Evolutionary conservation across 2,113 vertebrate species (phyloP), one percentile per base, ranked within the genome.

Genomic region (Aldabrachelys gigantea): DNA sequence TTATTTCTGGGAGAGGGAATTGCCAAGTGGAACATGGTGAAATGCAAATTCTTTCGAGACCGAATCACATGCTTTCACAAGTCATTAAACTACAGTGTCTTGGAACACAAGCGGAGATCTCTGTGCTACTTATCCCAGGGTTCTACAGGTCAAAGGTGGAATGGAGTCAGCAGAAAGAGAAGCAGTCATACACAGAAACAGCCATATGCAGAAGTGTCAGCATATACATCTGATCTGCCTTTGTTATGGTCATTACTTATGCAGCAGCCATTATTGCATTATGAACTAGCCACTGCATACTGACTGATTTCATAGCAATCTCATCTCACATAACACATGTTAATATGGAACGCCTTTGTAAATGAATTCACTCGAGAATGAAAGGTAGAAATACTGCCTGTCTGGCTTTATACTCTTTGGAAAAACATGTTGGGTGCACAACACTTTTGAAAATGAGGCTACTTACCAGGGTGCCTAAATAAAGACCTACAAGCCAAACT

Each of bases 161-260:
- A 78, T 88, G 75, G 57, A 91, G 52, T 87, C 84, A 84, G 81
- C 80, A 95, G 85, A 94, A 96, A 92, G 85, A 95, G 1, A 10
- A 69, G 4, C 14, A 78, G 72, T 31, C 31, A 57, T 25, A 65
- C 47, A 50, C 47, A 84, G 59, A 76, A 92, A 81, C 38, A 81
- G 65, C 22, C 94, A 96, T 96, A 95, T 96, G 92, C 75, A 92
- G 87, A 97, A 89, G 47, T 91, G 41, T 89, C 92, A 94, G 35
- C 83, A 90, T 89, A 91, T 85, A 41, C 87, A 86, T 94, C 80
- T 91, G 54, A 89, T 78, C 90, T 89, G 89, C 31, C 59, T 90
- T 95, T 94, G 29, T 57, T 91, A 49, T 27, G 31, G 25, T 44
- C 69, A 65, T 94, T 95, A 89, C 65, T 92, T 87, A 86, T 1